phyloP scores from a whole-genome alignment of 2,113 vertebrate genomes.

The Atlantisia rogersi region DNA sequence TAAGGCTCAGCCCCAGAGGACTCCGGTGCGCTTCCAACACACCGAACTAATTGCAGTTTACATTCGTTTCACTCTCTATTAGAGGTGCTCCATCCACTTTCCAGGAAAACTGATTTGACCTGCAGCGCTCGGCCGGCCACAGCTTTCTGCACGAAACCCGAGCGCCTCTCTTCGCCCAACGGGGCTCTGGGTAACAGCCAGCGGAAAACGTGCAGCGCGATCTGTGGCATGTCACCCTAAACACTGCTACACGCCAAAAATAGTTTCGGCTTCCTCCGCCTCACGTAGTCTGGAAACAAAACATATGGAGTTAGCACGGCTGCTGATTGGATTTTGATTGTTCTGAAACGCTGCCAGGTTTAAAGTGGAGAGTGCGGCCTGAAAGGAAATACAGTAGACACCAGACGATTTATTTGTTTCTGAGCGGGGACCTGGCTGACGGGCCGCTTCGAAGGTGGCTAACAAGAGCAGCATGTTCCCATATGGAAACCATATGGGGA shows the following conservation, averaged over 20 bases:
- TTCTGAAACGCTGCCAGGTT: conserved; percentile 70
- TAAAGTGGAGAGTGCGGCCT: conserved; percentile 69
- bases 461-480: conserved; percentile 72
- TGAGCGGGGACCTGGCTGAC: conserved; percentile 68
- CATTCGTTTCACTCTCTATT: background rate
- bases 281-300: conserved; percentile 48
- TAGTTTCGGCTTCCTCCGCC: conserved; percentile 23
- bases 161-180: background rate
- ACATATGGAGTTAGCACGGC: conserved; percentile 65
- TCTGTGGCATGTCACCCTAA: conserved; percentile 11
- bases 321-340: conserved; percentile 73
- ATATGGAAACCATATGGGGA: conserved; percentile 71
- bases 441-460: conserved; percentile 66
- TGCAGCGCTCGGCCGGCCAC: background rate
- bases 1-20: background rate
- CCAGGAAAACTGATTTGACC: conserved; percentile 12
- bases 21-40: background rate
- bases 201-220: background rate
- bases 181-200: background rate
- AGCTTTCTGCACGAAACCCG: conserved; percentile 5
- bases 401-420: conserved; percentile 75
- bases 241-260: background rate
- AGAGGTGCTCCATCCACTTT: background rate
- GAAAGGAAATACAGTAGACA: conserved; percentile 75
- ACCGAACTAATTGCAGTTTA: background rate